phyloP scores from a whole-genome alignment of 2,888 invertebrate genomes.

The Myopa tessellatipennis region DNA sequence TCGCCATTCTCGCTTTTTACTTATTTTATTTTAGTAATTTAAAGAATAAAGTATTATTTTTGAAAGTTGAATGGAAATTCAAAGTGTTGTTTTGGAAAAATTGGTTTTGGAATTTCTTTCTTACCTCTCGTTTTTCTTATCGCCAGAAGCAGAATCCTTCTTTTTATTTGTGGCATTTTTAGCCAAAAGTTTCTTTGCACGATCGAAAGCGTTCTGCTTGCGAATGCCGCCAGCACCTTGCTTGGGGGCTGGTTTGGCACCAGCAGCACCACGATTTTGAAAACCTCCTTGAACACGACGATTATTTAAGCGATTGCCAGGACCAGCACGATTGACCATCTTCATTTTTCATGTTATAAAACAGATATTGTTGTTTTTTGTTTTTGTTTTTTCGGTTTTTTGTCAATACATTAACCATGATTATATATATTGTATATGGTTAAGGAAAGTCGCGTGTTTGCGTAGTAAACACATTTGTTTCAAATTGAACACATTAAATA shows the following conservation, averaged over 20 bases:
- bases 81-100: slow-evolving; percentile 50
- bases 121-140: slow-evolving; percentile 69
- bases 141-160: slow-evolving; percentile 69
- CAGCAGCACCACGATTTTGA: slow-evolving; percentile 66
- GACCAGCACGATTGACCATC: slow-evolving; percentile 69
- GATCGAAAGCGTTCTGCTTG: slow-evolving; percentile 69
- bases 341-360: slow-evolving; percentile 53
- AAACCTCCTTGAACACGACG: slow-evolving; percentile 66
- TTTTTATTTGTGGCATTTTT: slow-evolving; percentile 69
- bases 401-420: not conserved
- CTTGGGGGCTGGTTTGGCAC: slow-evolving; percentile 65
- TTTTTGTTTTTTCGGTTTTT: too few species aligned
- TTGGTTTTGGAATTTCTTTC: slow-evolving; percentile 55
- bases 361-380: slow-evolving; percentile 33
- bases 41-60: slow-evolving; percentile 1
- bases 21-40: too few species aligned
- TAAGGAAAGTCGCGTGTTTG: slow-evolving; percentile 29
- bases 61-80: slow-evolving; percentile 37
- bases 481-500: slow-evolving; percentile 36
- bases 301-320: slow-evolving; percentile 60
- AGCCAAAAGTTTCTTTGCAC: slow-evolving; percentile 70
- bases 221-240: slow-evolving; percentile 67
- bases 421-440: slow-evolving; percentile 25
- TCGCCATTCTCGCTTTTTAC: too few species aligned
- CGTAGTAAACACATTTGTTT: slow-evolving; percentile 33